Evolutionary conservation across 92 coral and sea anemone species (phyloP).

Genomic region (Epizoanthus fatuus): DNA sequence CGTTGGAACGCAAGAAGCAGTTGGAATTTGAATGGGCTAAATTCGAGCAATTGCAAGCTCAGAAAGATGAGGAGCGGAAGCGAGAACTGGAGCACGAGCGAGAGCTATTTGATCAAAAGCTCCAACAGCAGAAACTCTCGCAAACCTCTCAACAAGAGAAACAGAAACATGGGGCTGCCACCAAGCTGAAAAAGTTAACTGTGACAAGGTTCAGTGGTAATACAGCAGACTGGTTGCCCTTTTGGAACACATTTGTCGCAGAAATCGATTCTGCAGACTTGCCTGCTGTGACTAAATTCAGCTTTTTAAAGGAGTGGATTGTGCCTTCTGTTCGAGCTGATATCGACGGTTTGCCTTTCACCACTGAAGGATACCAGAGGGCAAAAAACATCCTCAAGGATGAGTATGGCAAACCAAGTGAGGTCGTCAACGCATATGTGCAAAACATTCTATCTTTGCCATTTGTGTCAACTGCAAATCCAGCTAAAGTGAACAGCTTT

Average conservation of each 20-base stretch:
- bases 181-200: constrained; percentile 38
- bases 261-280: constrained; percentile 41
- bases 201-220: constrained; percentile 33
- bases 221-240: constrained; percentile 42
- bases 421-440: constrained; percentile 14
- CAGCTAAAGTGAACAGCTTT: constrained; percentile 16
- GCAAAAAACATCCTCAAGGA: constrained; percentile 24
- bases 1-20: too few species aligned
- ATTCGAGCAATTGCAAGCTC: too few species aligned
- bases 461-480: background rate
- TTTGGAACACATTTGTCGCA: constrained; percentile 44
- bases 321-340: constrained; percentile 29
- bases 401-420: constrained; percentile 36
- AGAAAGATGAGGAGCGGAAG: too few species aligned
- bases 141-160: too few species aligned
- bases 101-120: too few species aligned
- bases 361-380: constrained; percentile 23
- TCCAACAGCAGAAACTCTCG: too few species aligned
- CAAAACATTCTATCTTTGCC: constrained; percentile 20
- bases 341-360: constrained; percentile 42
- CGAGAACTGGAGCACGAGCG: too few species aligned
- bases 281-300: constrained; percentile 50
- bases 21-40: too few species aligned
- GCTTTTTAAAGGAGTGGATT: constrained; percentile 39
- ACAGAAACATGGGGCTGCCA: background rate